Percentiles rank a stretch among this genome's conserved stretches.
Conservation (phyloP, 1,140 invertebrate genomes). For the Brachionus calyciflorus region DNA sequence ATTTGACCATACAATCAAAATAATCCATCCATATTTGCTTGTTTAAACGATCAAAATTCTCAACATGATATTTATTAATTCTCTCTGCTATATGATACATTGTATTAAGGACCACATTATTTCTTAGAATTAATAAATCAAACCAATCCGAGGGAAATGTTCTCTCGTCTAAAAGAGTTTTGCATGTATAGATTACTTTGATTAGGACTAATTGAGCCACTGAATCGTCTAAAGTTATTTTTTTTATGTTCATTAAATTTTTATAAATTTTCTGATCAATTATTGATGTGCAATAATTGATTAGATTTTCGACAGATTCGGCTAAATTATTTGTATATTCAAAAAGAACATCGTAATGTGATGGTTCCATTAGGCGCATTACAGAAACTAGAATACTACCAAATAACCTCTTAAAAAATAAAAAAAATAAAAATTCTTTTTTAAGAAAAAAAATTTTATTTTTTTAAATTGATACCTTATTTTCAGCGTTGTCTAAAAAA, state of each 20-base stretch:
- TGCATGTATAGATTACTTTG: conserved; percentile 7
- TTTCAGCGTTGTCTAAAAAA: neutral
- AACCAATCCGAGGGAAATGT: conserved; percentile 31
- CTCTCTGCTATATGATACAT: neutral
- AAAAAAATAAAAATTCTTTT: neutral
- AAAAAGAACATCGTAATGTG: neutral
- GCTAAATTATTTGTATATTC: neutral
- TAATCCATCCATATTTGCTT: conserved; percentile 35
- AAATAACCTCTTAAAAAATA: conserved; percentile 3
- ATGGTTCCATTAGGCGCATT: conserved; percentile 9
- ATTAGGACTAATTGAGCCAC: neutral
- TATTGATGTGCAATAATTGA: neutral
- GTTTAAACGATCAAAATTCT: neutral
- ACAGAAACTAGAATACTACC: conserved; percentile 13
- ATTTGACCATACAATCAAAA: conserved; percentile 41
- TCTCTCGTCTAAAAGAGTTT: neutral
- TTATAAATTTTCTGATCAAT: conserved; percentile 7
- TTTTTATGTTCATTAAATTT: neutral
- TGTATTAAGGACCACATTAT: conserved; percentile 11
- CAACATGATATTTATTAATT: neutral
- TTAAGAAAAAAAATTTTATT: neutral
- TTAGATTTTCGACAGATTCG: neutral
- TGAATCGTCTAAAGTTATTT: neutral
- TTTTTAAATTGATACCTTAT: too few species aligned
- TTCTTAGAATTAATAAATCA: conserved; percentile 20